Percentiles rank a stretch among this genome's conserved stretches.
Evolutionary conservation across 2,888 invertebrate genomes (phyloP).

Genomic region (Abscondita cerata): DNA sequence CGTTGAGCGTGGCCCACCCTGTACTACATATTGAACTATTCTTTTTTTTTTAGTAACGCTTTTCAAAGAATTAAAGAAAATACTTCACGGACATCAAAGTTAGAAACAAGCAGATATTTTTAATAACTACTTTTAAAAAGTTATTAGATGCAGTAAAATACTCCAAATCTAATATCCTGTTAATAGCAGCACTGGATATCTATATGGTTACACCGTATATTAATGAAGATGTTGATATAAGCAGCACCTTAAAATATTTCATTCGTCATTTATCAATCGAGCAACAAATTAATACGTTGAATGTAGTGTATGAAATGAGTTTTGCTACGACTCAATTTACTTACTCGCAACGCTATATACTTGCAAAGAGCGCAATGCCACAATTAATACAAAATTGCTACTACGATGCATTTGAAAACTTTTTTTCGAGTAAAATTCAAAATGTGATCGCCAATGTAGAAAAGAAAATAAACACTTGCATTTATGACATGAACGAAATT

Average conservation of each 20-base stretch:
- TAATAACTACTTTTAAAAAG: slow-evolving; percentile 32
- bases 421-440: slow-evolving; percentile 46
- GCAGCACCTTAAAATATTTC: slow-evolving; percentile 38
- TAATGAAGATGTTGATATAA: slow-evolving; percentile 34
- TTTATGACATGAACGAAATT: slow-evolving; percentile 24
- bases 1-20: too few relatives aligned
- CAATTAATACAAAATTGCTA: slow-evolving; percentile 44
- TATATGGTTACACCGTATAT: slow-evolving; percentile 35
- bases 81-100: slow-evolving; percentile 17
- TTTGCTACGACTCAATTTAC: slow-evolving; percentile 24
- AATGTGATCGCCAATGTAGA: slow-evolving; percentile 13
- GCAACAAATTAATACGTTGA: slow-evolving; percentile 40
- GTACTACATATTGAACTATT: too few relatives aligned
- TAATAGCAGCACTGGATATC: slow-evolving; percentile 42
- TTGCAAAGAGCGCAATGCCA: slow-evolving; percentile 42
- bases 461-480: neutral
- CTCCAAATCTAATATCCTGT: slow-evolving; percentile 39
- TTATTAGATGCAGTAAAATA: slow-evolving; percentile 31
- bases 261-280: slow-evolving; percentile 31
- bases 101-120: slow-evolving; percentile 12
- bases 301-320: slow-evolving; percentile 38
- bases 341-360: slow-evolving; percentile 41
- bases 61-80: slow-evolving; percentile 25
- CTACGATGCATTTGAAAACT: slow-evolving; percentile 47
- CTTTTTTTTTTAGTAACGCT: slow-evolving; percentile 23